phyloP scores from a whole-genome alignment of 2,888 invertebrate genomes.

The Ctena decussata region DNA sequence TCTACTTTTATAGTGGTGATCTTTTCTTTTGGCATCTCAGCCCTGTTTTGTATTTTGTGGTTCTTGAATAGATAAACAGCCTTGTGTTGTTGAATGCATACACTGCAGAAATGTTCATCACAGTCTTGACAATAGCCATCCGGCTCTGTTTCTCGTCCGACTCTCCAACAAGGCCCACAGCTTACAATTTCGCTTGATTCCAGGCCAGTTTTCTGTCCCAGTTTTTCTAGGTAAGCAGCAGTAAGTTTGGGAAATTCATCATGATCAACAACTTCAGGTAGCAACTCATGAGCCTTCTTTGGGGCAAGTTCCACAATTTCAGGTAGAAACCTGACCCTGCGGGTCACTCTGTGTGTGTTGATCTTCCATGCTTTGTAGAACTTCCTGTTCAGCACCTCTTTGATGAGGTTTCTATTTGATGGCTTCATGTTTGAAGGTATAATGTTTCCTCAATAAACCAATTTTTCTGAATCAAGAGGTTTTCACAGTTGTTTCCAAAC shows the following conservation, averaged over 20 bases:
- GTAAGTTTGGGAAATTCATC: constrained; percentile 3
- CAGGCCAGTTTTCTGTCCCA: background rate
- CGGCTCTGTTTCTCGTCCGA: constrained; percentile 46
- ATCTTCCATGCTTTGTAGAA: constrained; percentile 5
- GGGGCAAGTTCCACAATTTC: background rate
- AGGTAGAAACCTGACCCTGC: background rate
- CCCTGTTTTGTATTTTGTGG: constrained; percentile 37
- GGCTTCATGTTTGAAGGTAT: too few species aligned
- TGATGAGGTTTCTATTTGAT: background rate
- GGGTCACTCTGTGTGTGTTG: background rate
- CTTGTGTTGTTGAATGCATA: constrained; percentile 61
- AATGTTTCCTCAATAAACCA: too few species aligned
- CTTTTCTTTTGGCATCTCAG: constrained; percentile 15
- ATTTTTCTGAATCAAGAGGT: too few species aligned
- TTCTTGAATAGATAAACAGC: constrained; percentile 55
- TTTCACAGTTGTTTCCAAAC: too few species aligned
- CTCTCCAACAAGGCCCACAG: constrained; percentile 59
- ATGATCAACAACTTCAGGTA: constrained; percentile 3
- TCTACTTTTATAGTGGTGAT: background rate
- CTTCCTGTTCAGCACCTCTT: constrained; percentile 3
- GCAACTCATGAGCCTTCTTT: background rate
- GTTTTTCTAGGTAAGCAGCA: background rate
- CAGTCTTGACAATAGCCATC: constrained; percentile 60
- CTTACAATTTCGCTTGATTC: background rate
- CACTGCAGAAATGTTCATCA: constrained; percentile 60